phyloP scores from a whole-genome alignment of 2,797 vertebrate species.

The Acipenser ruthenus region DNA sequence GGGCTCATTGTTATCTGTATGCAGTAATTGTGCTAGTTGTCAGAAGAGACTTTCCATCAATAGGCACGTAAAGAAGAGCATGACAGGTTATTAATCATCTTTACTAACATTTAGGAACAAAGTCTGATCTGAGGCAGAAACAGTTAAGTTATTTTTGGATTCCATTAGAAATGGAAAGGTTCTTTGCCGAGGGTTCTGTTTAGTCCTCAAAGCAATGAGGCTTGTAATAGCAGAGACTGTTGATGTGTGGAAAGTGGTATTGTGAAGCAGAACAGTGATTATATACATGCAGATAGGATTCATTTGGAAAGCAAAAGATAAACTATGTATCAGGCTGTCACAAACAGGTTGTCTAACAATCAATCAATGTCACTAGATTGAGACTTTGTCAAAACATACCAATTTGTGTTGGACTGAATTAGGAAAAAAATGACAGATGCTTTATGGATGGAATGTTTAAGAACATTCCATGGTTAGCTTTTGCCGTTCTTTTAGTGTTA shows the following conservation, averaged over 20 bases:
- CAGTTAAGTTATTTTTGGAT: background rate
- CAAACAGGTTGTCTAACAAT: background rate
- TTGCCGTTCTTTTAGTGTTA: too few species aligned
- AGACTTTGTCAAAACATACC: constrained; percentile 3
- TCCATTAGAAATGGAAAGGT: background rate
- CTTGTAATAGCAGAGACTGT: constrained; percentile 2
- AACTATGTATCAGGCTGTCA: background rate
- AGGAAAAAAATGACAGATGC: too few species aligned
- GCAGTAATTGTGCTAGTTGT: too few species aligned
- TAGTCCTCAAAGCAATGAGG: background rate
- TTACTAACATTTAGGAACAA: constrained; percentile 1
- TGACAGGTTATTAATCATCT: constrained; percentile 9
- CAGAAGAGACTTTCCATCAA: background rate
- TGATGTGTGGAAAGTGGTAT: background rate
- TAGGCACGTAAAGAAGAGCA: background rate
- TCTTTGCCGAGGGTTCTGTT: background rate
- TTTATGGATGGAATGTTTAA: too few species aligned
- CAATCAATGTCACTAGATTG: constrained; percentile 5
- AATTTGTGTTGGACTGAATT: background rate
- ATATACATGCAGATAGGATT: constrained; percentile 1
- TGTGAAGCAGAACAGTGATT: background rate
- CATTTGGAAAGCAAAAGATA: background rate
- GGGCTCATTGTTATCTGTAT: too few species aligned
- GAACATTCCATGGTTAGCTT: too few species aligned
- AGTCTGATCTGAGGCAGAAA: background rate